phyloP scores from a whole-genome alignment of 2,888 invertebrate species.

The Empis stercorea region DNA sequence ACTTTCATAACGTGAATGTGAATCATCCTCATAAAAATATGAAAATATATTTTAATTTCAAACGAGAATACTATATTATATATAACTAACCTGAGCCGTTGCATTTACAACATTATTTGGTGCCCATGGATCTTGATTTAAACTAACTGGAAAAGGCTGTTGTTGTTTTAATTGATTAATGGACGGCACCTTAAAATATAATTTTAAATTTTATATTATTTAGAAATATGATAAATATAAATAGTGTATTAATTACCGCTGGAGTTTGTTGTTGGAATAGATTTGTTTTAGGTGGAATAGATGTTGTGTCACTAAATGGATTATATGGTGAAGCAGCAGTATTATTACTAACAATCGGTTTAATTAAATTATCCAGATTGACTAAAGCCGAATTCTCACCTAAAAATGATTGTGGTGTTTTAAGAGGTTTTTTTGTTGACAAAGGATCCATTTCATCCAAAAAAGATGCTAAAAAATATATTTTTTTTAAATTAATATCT shows the following conservation, averaged over 20 bases:
- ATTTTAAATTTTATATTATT: not conserved
- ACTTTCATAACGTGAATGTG: no score
- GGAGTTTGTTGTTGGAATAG: constrained; percentile 44
- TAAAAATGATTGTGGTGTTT: constrained; percentile 90
- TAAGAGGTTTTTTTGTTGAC: constrained; percentile 37
- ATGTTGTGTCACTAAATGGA: constrained; percentile 33
- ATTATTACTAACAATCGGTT: constrained; percentile 36
- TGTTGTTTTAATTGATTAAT: constrained; percentile 38
- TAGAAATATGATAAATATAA: not conserved
- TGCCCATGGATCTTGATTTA: constrained; percentile 38
- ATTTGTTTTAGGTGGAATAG: constrained; percentile 38
- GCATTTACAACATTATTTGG: constrained; percentile 26
- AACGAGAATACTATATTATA: not conserved
- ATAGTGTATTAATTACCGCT: constrained; percentile 24
- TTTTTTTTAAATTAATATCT: no score
- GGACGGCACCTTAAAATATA: constrained; percentile 33
- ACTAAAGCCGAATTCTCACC: constrained; percentile 95
- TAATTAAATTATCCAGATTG: constrained; percentile 93
- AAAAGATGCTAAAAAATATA: constrained; percentile 24
- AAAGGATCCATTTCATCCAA: constrained; percentile 36
- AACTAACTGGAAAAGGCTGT: constrained; percentile 33
- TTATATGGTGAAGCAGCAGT: constrained; percentile 27
- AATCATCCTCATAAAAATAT: not conserved
- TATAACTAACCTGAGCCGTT: constrained; percentile 29
- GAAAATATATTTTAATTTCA: not conserved